phyloP scores from a whole-genome alignment of 2,113 vertebrate genomes.

The Maccullochella peelii region DNA sequence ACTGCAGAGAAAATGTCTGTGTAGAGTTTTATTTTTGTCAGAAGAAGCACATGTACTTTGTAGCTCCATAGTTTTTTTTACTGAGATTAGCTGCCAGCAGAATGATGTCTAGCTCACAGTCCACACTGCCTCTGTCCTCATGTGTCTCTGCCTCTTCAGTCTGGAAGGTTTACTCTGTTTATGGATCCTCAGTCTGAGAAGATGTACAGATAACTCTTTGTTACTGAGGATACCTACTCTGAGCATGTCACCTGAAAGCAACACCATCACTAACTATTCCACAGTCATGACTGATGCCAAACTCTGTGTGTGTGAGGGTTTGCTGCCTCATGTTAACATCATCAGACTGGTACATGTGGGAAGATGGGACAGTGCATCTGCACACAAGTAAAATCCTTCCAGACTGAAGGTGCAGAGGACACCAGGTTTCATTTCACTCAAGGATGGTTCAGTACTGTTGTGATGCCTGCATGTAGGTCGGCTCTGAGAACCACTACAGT shows the following conservation, averaged over 20 bases:
- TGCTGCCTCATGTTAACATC: too few species aligned
- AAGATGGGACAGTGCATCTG: neutral
- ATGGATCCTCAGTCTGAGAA: conserved; percentile 2
- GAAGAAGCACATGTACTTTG: conserved; percentile 75
- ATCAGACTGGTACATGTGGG: neutral
- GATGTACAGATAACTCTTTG: conserved; percentile 1
- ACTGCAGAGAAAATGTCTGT: conserved; percentile 73
- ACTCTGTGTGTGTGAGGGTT: neutral
- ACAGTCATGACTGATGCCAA: too few species aligned
- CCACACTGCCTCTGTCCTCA: conserved; percentile 23
- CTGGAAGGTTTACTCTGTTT: conserved; percentile 49
- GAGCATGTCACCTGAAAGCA: conserved; percentile 9
- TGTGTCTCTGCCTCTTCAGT: conserved; percentile 39
- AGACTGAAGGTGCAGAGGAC: conserved; percentile 37
- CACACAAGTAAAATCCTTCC: conserved; percentile 23
- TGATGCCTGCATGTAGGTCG: conserved; percentile 25
- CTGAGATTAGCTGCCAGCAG: conserved; percentile 59
- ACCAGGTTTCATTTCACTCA: conserved; percentile 20
- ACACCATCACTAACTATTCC: neutral
- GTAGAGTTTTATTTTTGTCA: conserved; percentile 74
- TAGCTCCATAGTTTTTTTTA: conserved; percentile 64
- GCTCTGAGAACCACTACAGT: conserved; percentile 41
- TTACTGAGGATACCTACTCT: neutral
- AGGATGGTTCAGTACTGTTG: conserved; percentile 21
- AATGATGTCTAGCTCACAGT: conserved; percentile 35